phyloP scores from a whole-genome alignment of 2,113 vertebrate genomes.

The Lepus timidus region DNA sequence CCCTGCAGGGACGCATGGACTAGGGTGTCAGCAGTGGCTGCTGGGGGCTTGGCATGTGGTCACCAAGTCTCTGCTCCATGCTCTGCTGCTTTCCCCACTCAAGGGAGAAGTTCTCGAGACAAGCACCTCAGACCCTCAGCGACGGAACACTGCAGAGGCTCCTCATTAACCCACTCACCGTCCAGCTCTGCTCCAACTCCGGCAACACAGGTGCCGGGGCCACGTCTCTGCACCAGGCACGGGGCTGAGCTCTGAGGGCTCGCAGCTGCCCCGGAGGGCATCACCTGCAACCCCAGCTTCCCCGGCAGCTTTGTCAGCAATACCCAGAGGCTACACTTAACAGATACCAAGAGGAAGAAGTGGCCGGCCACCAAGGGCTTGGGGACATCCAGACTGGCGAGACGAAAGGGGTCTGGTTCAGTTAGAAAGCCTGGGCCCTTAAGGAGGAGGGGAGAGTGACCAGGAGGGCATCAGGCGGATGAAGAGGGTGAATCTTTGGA shows the following conservation, averaged over 20 bases:
- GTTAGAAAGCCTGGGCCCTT: not conserved
- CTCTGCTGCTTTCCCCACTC: not conserved
- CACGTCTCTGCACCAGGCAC: not conserved
- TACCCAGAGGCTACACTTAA: not conserved
- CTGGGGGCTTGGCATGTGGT: not conserved
- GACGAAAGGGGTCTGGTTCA: not conserved
- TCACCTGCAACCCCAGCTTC: constrained; percentile 41
- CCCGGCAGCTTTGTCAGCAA: constrained; percentile 39
- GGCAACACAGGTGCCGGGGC: not conserved
- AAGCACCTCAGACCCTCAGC: not conserved
- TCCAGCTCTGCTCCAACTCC: not conserved
- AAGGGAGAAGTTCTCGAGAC: constrained; percentile 16
- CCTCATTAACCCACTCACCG: not conserved
- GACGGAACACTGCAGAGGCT: not conserved
- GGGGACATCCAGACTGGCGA: not conserved
- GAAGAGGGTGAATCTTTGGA: not conserved
- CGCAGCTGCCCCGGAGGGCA: constrained; percentile 65
- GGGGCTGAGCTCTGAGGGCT: constrained; percentile 12
- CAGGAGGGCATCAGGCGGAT: not conserved
- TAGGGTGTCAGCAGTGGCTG: not conserved
- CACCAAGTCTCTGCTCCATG: not conserved
- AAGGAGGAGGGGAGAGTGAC: not conserved
- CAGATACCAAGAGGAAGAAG: not conserved
- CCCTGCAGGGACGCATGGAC: not conserved
- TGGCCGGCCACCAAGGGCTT: not conserved